Evolutionary conservation across 2,888 invertebrate genomes (phyloP), one percentile per base, ranked within the genome.

Genomic region (Glyphotaelius pellucidus): DNA sequence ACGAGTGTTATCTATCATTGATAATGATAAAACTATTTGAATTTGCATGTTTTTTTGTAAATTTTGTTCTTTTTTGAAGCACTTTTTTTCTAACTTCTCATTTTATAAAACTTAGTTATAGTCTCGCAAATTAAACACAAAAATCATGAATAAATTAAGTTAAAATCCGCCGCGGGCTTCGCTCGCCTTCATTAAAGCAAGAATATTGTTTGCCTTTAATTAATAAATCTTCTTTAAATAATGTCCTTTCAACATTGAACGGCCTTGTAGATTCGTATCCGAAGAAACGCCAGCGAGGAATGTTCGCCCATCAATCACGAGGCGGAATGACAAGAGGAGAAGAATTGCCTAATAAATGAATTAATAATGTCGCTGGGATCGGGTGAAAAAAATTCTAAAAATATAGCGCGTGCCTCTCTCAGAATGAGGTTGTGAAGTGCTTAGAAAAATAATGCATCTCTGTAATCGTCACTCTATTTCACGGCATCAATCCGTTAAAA

Each of bases 301-400:
- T 90, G 90, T n/a, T 25, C 83, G 52, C 81, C 83, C 90, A 90
- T 83, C 83, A 90, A 90, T 83, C 47, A 83, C 90, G 52, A 31
- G 81, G 25, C 12, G 25, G 81, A 52, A 81, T 30, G 52, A 83
- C 32, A 52, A 42, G 81, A 52, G 35, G 52, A 83, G 32, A 47
- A 47, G 31, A 90, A 90, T 90, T 90, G 90, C 90, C 83, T 83
- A 90, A 90, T 90, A 90, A 81, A 90, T 81, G 90, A 90, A 90
- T 90, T 90, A 90, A 83, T 90, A 90, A 52, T 83, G 35, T 32
- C 83, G 83, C 89, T 35, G 15, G 83, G 9, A 35, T 67, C 67
- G 67, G 67, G 67, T 25, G 25, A 25, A 67, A 67, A 67, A 25
- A 67, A n/a, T n/a, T 9, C 9, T n/a, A 67, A 67, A 67, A 67